Base-by-base conservation (phyloP, 2,113 vertebrate genomes). In the Vicugna pacos region DNA sequence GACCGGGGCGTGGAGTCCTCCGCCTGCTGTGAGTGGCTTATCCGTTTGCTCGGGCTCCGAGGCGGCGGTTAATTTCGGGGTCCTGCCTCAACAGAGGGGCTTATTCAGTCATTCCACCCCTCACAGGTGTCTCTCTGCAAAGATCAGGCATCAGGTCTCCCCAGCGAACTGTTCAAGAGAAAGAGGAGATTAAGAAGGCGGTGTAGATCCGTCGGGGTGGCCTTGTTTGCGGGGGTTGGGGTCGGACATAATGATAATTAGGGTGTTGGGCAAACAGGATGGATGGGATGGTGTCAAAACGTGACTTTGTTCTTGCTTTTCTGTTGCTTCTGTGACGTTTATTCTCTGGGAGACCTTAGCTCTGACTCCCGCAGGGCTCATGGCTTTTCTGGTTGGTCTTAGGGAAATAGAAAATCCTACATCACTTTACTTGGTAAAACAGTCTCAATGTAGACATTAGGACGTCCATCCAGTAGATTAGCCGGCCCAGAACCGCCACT, bases 11-110 rank as follows among this genome's bases (percentile, higher is more conserved):
- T n/a, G 26, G 98, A 97, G 10, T 89, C 98, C 0, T 97, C 97
- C 0, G 95, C 98, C 16, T 99, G 99, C 38, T 99, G 99, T 99
- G 98, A 99, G 99, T 98, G 90, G 11, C 6, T 3, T 1, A 0
- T 0, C 26, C n/a, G 0, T 2, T 0, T 0, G 4, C 50, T 2
- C 0, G 56, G 83, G 54, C 1, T 30, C 24, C 0, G 6, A 15
- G 0, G 50, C 4, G 0, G 60, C 0, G 38, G 0, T 2, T 10
- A 0, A 2, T 46, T 17, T 5, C 15, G 0, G 58, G 80, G 28
- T 32, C 69, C 7, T 0, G 0, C 3, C 2, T 3, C 65, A 8
- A 2, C 17, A 2, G 54, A 26, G 14, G 30, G 73, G 69, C 1
- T 26, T 12, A 8, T 1, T 30, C 42, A 0, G n/a, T 6, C 5